phyloP scores from a whole-genome alignment of 2,888 invertebrate species.

The Orthosia gothica region DNA sequence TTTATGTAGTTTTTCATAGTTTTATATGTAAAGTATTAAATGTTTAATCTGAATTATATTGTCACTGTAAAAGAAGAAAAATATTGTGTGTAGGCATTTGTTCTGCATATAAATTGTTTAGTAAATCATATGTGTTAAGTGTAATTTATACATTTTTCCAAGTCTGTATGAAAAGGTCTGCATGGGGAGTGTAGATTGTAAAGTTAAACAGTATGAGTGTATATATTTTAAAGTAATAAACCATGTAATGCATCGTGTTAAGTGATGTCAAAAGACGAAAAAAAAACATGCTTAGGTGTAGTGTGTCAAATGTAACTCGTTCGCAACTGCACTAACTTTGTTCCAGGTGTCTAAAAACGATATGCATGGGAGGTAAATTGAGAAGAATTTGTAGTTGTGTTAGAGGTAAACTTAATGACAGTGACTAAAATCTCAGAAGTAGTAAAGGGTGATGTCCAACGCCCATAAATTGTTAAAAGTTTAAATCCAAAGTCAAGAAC shows the following conservation, averaged over 20 bases:
- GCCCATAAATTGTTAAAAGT: background rate
- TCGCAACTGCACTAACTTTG: background rate
- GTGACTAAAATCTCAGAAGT: background rate
- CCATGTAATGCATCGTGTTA: background rate
- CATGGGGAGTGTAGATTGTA: slow-evolving; percentile 15
- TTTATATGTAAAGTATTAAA: slow-evolving; percentile 9
- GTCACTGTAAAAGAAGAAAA: slow-evolving; percentile 5
- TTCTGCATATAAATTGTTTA: slow-evolving; percentile 8
- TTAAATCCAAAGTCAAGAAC: background rate
- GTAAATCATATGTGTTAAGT: slow-evolving; percentile 3
- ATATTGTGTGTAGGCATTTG: background rate
- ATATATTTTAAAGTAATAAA: slow-evolving; percentile 11
- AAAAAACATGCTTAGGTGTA: slow-evolving; percentile 24
- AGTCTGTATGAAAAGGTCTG: slow-evolving; percentile 5
- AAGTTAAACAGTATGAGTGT: background rate
- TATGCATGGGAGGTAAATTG: background rate
- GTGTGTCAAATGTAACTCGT: slow-evolving; percentile 20
- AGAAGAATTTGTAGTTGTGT: background rate
- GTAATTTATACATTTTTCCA: background rate
- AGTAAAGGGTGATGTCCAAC: background rate
- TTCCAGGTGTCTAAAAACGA: background rate
- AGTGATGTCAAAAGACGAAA: background rate
- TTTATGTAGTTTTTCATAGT: slow-evolving; percentile 4
- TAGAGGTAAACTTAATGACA: background rate
- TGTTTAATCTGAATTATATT: background rate